A percentile compares a stretch with the other conserved stretches of the same genome.
phyloP scores from a whole-genome alignment of 1,140 invertebrate genomes.

The Tetragnatha versicolor region DNA sequence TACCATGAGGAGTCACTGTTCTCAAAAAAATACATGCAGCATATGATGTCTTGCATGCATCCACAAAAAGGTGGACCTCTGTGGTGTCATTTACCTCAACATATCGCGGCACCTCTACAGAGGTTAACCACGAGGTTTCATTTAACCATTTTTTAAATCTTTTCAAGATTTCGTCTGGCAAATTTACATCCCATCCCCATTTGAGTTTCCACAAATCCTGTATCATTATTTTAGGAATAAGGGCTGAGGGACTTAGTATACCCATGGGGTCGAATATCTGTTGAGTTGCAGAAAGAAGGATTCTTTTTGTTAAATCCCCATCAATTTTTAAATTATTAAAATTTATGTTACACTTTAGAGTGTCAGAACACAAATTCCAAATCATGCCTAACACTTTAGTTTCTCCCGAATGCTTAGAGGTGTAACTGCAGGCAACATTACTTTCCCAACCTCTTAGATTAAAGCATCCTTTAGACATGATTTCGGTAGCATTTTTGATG shows the following conservation, averaged over 20 bases:
- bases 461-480: not conserved
- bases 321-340: not conserved
- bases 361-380: not conserved
- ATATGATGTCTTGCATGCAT: not conserved
- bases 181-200: not conserved
- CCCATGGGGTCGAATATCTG: conserved; percentile 6
- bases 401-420: not conserved
- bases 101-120: not conserved
- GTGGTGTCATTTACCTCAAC: not conserved
- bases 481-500: not conserved
- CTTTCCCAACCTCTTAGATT: not conserved
- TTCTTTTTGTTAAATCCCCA: not conserved
- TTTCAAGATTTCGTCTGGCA: not conserved
- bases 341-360: not conserved
- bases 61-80: not conserved
- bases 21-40: not conserved
- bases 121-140: not conserved
- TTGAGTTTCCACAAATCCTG: not conserved
- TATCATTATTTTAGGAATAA: not conserved
- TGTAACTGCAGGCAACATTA: not conserved
- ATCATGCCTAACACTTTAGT: not conserved
- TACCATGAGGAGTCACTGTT: not conserved
- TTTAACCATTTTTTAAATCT: not conserved
- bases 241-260: not conserved
- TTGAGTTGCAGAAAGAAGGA: not conserved